Evolutionary conservation across 2,113 vertebrate genomes (phyloP).

Genomic region (Tringa solitaria): DNA sequence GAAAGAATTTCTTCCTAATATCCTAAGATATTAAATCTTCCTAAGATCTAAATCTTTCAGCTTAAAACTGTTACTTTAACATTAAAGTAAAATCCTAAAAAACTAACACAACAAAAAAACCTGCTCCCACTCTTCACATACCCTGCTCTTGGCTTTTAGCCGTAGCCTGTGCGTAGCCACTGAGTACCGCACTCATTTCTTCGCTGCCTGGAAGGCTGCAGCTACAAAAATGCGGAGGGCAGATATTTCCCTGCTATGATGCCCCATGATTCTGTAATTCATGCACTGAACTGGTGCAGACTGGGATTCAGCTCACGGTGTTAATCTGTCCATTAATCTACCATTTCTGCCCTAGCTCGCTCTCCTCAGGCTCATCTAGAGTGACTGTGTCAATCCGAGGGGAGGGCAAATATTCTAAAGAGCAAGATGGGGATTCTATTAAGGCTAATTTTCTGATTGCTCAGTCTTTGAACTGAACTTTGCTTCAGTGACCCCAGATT

Average conservation of each 20-base stretch:
- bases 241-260: background rate
- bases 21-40: too few relatives aligned
- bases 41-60: background rate
- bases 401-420: background rate
- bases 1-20: background rate
- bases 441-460: background rate
- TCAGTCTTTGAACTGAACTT: background rate
- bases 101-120: background rate
- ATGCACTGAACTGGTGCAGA: background rate
- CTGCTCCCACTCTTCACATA: accelerated
- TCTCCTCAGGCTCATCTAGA: background rate
- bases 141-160: background rate
- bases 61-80: background rate
- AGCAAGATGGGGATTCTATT: background rate
- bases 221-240: background rate
- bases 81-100: background rate
- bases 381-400: background rate
- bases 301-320: accelerated
- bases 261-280: accelerated
- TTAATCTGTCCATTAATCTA: background rate
- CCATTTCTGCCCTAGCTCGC: background rate
- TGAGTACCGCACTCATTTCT: accelerated
- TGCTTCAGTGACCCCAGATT: background rate
- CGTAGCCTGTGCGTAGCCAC: accelerated
- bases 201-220: background rate